Evolutionary conservation across 2,113 vertebrate species (phyloP), one percentile per base, ranked within the genome.

Genomic region (Alligator sinensis): DNA sequence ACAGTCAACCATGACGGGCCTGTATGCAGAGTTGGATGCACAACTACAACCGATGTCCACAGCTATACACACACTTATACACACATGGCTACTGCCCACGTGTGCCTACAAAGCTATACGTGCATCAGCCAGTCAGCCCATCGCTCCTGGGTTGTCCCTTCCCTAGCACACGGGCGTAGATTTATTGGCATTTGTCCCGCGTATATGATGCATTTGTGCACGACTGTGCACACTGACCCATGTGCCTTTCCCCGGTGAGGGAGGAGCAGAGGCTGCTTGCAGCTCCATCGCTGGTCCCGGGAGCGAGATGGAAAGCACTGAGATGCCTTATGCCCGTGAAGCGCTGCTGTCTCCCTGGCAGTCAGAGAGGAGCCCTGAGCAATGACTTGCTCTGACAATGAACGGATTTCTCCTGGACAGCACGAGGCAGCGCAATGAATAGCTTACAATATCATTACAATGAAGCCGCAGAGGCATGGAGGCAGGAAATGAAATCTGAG

Each of bases 371-470:
- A 27, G 59, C 24, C 62, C 81, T 22, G 30, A 0, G 2, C 60
- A 27, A 18, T 19, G 64, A n/a, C 61, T 15, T 18, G 30, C 6
- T 61, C 34, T 55, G 76, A 24, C 4, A 7, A 74, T 30, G 14
- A 63, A 4, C 5, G 1, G 2, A 30, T 68, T 6, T 59, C 58
- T 77, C 16, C 74, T 60, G 19, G 3, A 3, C 0, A 0, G 4
- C 54, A 25, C 17, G 47, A 19, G 77, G 57, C 68, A 28, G 54
- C 0, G 0, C 55, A 7, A 1, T 0, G 1, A 78, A 30, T 21
- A 62, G 47, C 27, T 22, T 76, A 38, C 4, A 0, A 80, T 76
- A 14, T 57, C 0, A 3, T 63, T 11, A 47, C 5, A 63, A 63
- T 4, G 3, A 63, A 60, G 68, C 79, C 63, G 75, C 27, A 24